Evolutionary conservation across 2,888 invertebrate species (phyloP), one percentile per base, ranked within the genome.

Genomic region (Panopea generosa): DNA sequence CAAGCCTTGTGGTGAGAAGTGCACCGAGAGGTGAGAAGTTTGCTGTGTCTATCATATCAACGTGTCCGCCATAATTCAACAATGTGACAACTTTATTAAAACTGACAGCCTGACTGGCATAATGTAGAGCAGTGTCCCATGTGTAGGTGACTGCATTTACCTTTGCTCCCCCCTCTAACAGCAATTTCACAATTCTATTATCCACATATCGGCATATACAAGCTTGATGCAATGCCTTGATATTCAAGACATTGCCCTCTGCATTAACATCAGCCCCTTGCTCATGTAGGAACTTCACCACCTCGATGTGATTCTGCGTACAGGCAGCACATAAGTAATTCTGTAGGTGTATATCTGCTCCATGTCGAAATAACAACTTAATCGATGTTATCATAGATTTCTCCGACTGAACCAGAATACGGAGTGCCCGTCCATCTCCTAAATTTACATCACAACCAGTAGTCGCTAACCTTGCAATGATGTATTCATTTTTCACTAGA

Each of bases 111-210:
- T 45, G 45, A 20, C 45, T 18, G 45, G 45, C 45, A 45, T 45
- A 45, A n/a, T 45, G 45, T n/a, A 45, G 45, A n/a, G 45, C 45
- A 16, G 45, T 45, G 45, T 45, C 45, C 45, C 20, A 20, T 45
- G 45, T 45, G n/a, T 18, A n/a, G 16, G 45, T 18, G 16, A 20
- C 16, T 9, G 20, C 45, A 16, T 45, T 45, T n/a, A 45, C 45
- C n/a, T 45, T n/a, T 9, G 45, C 45, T 9, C 45, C 45, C 6
- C 6, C 6, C 16, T 45, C 45, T 20, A 45, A 20, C 6, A 45
- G 45, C 16, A 45, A 45, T 20, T 45, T 6, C 16, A 45, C 45
- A 45, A 45, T 45, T 6, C 16, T 45, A n/a, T 16, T 9, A 20
- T 45, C 45, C 16, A 20, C 45, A 33, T 33, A 11, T 18, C 16